phyloP scores from a whole-genome alignment of 2,797 vertebrate genomes.

The Malacoctenus gilli region DNA sequence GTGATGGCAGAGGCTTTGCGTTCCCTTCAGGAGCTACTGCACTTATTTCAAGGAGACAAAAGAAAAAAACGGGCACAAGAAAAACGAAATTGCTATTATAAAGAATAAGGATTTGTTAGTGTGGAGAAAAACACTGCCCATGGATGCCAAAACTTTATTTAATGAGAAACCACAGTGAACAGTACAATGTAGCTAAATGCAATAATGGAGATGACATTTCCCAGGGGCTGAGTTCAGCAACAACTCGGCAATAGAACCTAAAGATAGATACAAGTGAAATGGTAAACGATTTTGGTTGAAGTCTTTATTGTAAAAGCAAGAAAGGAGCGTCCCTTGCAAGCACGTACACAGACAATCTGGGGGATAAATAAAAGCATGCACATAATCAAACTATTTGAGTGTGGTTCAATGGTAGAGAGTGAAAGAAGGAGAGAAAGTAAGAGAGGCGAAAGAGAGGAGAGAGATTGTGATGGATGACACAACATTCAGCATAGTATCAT shows the following conservation, averaged over 20 bases:
- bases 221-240: constrained; percentile 40
- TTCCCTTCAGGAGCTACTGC: constrained; percentile 13
- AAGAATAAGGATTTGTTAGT: constrained; percentile 27
- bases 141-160: constrained; percentile 29
- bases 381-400: constrained; percentile 46
- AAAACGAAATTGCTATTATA: constrained; percentile 31
- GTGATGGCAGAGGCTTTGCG: constrained; percentile 25
- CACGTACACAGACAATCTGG: constrained; percentile 35
- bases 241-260: constrained; percentile 21
- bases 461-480: constrained; percentile 75
- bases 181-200: constrained; percentile 27
- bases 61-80: constrained; percentile 19
- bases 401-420: constrained; percentile 16
- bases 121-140: constrained; percentile 18
- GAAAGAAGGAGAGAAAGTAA: constrained; percentile 20
- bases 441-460: constrained; percentile 29
- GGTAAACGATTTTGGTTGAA: constrained; percentile 16
- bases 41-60: constrained; percentile 13
- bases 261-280: constrained; percentile 28
- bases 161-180: constrained; percentile 49
- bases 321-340: constrained; percentile 37
- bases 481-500: constrained; percentile 77
- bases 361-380: constrained; percentile 39
- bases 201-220: constrained; percentile 45
- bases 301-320: constrained; percentile 42